Evolutionary conservation across 2,113 vertebrate species (phyloP).

Genomic region (Antigone vipio): DNA sequence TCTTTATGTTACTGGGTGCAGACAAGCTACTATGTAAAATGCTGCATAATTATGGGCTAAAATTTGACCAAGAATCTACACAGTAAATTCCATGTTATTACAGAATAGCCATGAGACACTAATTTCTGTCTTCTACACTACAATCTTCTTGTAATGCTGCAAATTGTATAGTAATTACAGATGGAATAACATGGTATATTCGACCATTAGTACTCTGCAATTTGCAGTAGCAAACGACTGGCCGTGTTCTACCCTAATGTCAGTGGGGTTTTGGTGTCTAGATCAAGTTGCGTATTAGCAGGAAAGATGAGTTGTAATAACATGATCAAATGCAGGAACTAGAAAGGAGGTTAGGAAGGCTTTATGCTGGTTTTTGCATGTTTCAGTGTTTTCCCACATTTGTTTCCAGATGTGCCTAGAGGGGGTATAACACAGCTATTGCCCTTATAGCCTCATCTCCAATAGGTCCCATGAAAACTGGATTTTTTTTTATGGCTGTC

Average conservation of each 20-base stretch:
- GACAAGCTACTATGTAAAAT: conserved; percentile 32
- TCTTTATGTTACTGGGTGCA: neutral
- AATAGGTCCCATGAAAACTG: neutral
- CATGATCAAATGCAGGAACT: neutral
- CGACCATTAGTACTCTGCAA: neutral
- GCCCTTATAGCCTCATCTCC: neutral
- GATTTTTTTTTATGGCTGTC: neutral
- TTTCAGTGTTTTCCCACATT: neutral
- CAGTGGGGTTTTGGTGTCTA: neutral
- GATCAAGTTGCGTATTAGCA: neutral
- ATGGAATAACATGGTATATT: neutral
- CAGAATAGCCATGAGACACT: neutral
- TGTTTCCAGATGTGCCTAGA: neutral
- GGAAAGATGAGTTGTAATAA: neutral
- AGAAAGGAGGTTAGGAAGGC: neutral
- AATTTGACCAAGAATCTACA: conserved; percentile 53
- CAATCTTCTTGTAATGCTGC: conserved; percentile 40
- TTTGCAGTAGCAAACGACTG: neutral
- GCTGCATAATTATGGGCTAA: conserved; percentile 30
- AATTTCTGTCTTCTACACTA: conserved; percentile 36
- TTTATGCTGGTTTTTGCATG: neutral
- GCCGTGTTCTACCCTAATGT: neutral
- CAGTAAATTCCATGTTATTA: conserved; percentile 34
- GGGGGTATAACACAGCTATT: neutral
- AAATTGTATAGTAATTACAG: conserved; percentile 55